Conservation (phyloP, 1,140 invertebrate species). For the Xylocopa sonorina region DNA sequence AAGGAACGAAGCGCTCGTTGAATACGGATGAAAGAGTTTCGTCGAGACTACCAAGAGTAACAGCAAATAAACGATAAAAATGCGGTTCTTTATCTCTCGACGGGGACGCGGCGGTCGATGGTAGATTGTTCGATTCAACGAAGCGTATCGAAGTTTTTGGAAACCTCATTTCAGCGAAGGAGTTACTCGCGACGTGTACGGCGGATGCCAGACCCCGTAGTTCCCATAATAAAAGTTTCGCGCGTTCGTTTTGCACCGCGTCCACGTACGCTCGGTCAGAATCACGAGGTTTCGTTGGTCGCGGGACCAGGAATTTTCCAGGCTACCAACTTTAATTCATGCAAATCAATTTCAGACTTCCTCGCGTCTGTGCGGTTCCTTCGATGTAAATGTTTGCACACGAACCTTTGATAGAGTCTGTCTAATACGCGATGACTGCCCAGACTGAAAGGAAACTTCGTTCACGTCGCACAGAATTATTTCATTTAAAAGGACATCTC, state of each 20-base stretch:
- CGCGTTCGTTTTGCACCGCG: conserved; percentile 13
- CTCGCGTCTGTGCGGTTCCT: neutral
- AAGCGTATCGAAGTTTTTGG: conserved; percentile 34
- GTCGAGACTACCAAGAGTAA: neutral
- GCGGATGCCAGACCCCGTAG: conserved; percentile 5
- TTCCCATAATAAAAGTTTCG: conserved; percentile 52
- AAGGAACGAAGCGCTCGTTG: conserved; percentile 4
- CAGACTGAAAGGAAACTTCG: no score
- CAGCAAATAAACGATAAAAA: conserved; percentile 4
- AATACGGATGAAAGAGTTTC: conserved; percentile 24
- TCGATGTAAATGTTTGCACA: neutral
- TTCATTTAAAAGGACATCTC: no score
- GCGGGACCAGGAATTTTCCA: neutral
- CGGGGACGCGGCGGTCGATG: neutral
- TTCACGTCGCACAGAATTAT: no score
- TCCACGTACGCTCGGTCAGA: neutral
- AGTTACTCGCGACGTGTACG: conserved; percentile 20
- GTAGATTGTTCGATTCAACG: conserved; percentile 24
- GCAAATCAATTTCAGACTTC: conserved; percentile 29
- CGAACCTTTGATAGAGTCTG: no score
- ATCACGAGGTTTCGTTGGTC: conserved; percentile 3
- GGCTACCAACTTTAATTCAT: conserved; percentile 14
- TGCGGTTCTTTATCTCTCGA: neutral
- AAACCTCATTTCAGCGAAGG: conserved; percentile 49
- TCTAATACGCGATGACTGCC: no score